These are phyloP conservation scores for Brachionus koreanus DNA, from an alignment of 1,140 invertebrate species.

Conservation along the genomic window DNA sequence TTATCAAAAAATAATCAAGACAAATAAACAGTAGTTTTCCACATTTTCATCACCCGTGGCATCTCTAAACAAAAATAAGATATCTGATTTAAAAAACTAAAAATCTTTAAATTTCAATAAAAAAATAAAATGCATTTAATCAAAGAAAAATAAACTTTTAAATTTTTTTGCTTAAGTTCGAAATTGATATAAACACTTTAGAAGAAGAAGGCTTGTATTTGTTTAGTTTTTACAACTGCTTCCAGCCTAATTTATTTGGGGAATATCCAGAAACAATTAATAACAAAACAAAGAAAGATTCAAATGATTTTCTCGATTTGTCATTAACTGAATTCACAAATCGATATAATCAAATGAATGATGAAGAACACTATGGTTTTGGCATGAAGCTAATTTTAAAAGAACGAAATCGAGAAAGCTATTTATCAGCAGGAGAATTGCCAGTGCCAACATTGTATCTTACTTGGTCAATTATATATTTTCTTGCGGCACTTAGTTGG, in stretches of 20 bases:
- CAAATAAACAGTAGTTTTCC: no score
- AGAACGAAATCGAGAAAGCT: slow-evolving; percentile 76
- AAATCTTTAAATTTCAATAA: no score
- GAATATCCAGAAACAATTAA: not conserved
- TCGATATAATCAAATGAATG: slow-evolving; percentile 61
- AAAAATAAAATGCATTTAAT: no score
- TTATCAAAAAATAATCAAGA: no score
- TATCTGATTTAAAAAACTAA: no score
- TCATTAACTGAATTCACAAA: not conserved
- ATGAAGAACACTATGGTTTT: slow-evolving; percentile 58
- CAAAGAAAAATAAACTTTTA: no score
- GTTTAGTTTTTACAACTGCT: slow-evolving; percentile 91
- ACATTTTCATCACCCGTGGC: no score
- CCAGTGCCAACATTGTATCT: slow-evolving; percentile 86
- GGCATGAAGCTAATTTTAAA: slow-evolving; percentile 72
- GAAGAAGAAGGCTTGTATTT: slow-evolving; percentile 88
- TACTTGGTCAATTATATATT: slow-evolving; percentile 82
- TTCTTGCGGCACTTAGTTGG: slow-evolving; percentile 84
- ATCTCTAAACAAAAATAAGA: no score
- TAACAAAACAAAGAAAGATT: slow-evolving; percentile 3
- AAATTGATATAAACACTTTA: slow-evolving; percentile 71
- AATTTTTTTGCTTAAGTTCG: no score
- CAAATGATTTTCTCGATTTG: not conserved
- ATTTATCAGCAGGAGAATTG: slow-evolving; percentile 93
- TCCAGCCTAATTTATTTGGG: slow-evolving; percentile 55